These are phyloP conservation scores for Limulus polyphemus DNA, from an alignment of 2,888 invertebrate genomes.

Conservation along the genomic window DNA sequence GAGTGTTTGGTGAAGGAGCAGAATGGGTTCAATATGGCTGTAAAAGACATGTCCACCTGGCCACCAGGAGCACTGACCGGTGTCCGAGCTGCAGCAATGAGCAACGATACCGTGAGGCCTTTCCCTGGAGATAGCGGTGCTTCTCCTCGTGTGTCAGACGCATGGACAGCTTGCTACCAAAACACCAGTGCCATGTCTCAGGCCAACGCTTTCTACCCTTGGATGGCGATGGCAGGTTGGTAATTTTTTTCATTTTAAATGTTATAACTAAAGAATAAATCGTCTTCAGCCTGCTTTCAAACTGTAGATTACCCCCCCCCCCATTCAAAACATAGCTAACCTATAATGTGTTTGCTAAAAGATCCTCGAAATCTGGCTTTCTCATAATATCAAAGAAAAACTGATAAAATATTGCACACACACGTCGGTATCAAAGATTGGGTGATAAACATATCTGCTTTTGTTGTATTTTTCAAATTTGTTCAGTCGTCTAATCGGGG, in stretches of 20 bases:
- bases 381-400: too few relatives aligned
- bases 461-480: too few relatives aligned
- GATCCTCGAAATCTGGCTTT: too few relatives aligned
- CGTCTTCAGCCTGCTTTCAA: too few relatives aligned
- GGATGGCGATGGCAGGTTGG: constrained; percentile 99
- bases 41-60: constrained; percentile 20
- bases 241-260: constrained; percentile 25
- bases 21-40: constrained; percentile 24
- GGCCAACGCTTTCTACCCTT: constrained; percentile 83
- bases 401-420: too few relatives aligned
- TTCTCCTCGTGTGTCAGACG: constrained; percentile 19
- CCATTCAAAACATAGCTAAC: too few relatives aligned
- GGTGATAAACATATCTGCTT: too few relatives aligned
- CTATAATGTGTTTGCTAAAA: too few relatives aligned
- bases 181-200: constrained; percentile 47
- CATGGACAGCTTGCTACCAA: constrained; percentile 47
- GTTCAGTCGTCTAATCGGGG: too few relatives aligned
- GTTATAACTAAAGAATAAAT: too few relatives aligned
- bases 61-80: constrained; percentile 8
- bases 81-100: constrained; percentile 8
- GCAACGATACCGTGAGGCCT: constrained; percentile 22
- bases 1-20: constrained; percentile 24
- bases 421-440: too few relatives aligned
- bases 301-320: too few relatives aligned
- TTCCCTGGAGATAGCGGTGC: constrained; percentile 21